Evolutionary conservation across 2,113 vertebrate species (phyloP).

Genomic region (Rhagologus leucostigma): DNA sequence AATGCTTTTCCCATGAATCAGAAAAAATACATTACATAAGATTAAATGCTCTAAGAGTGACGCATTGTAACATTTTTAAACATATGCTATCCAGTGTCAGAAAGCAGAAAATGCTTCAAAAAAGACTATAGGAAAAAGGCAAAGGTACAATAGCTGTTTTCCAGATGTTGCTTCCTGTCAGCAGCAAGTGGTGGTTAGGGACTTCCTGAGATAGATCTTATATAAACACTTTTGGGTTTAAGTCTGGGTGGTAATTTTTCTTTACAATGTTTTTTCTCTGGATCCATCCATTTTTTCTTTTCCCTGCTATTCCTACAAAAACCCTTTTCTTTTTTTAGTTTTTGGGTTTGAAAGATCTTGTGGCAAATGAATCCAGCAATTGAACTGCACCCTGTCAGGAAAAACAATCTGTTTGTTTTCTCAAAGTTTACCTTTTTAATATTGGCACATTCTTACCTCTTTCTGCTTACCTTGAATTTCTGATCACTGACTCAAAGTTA

Average conservation of each 20-base stretch:
- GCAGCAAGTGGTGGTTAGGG: not conserved
- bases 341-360: not conserved
- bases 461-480: not conserved
- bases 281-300: not conserved
- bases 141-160: constrained; percentile 18
- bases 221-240: not conserved
- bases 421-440: not conserved
- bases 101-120: not conserved
- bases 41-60: not conserved
- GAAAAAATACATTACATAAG: not conserved
- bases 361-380: not conserved
- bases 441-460: not conserved
- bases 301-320: not conserved
- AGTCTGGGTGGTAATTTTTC: not conserved
- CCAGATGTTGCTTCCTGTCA: constrained; percentile 37
- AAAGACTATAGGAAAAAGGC: not conserved
- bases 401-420: not conserved
- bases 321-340: not conserved
- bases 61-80: not conserved
- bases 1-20: not conserved
- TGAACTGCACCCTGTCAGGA: not conserved
- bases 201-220: not conserved
- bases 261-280: not conserved
- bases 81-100: not conserved
- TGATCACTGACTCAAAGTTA: not conserved